Base-by-base conservation (phyloP, 1,140 invertebrate species). In the Drosophila tani region DNA sequence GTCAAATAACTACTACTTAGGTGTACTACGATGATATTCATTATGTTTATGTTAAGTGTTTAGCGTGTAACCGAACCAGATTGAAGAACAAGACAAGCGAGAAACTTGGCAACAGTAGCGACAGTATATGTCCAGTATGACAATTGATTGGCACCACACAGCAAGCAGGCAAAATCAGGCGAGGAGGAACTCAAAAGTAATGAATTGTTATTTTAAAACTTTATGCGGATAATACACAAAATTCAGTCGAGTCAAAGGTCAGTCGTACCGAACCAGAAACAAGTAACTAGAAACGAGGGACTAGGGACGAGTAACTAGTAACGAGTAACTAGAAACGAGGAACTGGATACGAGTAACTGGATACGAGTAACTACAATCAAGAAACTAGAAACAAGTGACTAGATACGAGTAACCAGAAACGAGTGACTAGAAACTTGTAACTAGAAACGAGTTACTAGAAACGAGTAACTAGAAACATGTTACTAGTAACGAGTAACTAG, bases 1-100 rank as follows among this genome's bases (percentile, higher is more conserved):
- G 91, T 92, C 91, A 92, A 92, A 92, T 92, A 92, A 92, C 81
- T 91, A 82, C 79, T 85, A 85, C 79, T 84, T 79, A 87, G 81
- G 67, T 56, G 47, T 71, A 87, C 78, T 87, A 81, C 85, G 78
- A 88, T 90, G 85, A 88, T 91, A 90, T 91, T 91, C 85, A 90
- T 90, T 79, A 90, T 82, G 65, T 76, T 90, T 76, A 82, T 29
- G 70, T 81, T 88, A 88, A 83, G 75, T 85, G 78, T 84, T 88
- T 87, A 87, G 85, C 79, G 62, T 82, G 67, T 85, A 90, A 85
- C 49, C 24, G 62, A 80, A 68, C 69, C 60, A 63, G 55, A 69
- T 66, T 59, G 62, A 49, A 70, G 73, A 77, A 75, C 64, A 78
- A 77, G 50, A 50, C 65, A 69, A 43, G 45, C 29, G 65, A 53